Percentiles rank a stretch among this genome's conserved stretches.
phyloP scores from a whole-genome alignment of 2,888 invertebrate species.

The Nymphalis polychloros region DNA sequence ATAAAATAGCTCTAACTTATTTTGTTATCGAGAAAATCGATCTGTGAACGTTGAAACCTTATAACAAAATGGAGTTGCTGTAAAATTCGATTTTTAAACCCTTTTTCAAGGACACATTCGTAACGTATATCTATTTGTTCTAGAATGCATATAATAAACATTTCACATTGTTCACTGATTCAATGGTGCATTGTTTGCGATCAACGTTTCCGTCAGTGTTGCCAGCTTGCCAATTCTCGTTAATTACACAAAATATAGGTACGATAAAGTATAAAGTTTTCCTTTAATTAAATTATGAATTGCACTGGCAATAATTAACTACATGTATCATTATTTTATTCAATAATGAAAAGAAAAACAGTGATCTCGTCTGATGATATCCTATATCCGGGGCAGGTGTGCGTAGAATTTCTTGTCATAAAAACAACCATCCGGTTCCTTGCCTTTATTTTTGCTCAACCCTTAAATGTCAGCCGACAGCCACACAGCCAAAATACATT shows the following conservation, averaged over 20 bases:
- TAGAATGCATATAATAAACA: constrained; percentile 1
- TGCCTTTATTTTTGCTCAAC: constrained; percentile 17
- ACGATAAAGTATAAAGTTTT: not conserved
- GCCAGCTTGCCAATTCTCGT: constrained; percentile 4
- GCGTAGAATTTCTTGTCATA: constrained; percentile 8
- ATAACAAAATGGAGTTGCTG: no score
- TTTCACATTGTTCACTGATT: not conserved
- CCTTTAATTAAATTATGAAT: not conserved
- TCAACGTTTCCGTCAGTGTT: not conserved
- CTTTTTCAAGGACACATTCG: no score
- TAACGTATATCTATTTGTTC: not conserved
- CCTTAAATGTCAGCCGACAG: constrained; percentile 6
- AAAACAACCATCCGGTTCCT: constrained; percentile 11
- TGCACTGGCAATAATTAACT: no score
- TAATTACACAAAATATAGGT: not conserved
- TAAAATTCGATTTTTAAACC: no score
- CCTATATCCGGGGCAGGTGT: constrained; percentile 9
- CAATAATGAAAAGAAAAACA: not conserved
- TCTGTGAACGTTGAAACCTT: no score
- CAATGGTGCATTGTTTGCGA: constrained; percentile 11
- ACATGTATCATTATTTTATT: no score
- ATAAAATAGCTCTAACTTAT: not conserved
- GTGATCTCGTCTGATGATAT: not conserved
- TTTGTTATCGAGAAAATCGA: no score
- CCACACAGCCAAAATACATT: constrained; percentile 5